Evolutionary conservation across 2,113 vertebrate genomes (phyloP), one percentile per base, ranked within the genome.

Genomic region (Loxodonta africana): DNA sequence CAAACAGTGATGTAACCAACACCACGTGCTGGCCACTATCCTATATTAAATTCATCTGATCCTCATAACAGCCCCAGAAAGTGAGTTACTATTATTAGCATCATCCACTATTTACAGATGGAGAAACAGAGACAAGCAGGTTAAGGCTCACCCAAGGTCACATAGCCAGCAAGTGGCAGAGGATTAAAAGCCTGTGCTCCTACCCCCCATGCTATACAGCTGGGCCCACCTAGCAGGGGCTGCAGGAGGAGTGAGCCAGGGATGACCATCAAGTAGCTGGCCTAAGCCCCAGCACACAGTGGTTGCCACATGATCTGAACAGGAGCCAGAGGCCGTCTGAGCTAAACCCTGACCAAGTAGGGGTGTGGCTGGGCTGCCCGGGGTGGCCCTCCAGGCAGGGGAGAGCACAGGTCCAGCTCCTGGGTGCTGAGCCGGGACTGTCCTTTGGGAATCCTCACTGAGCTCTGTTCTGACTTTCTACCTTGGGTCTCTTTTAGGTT

Each of bases 401-500:
- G 62, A 76, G 33, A 87, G 25, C 8, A 76, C 14, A 77, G 62
- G 37, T 80, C 71, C 25, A 20, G 51, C 67, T 88, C 77, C 37
- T 3, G 57, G 30, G 51, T 26, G 1, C 46, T 28, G 60, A 82
- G 46, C 51, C 6, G 3, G 76, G 81, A 65, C 65, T 71, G 71
- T 33, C 62, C 53, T 53, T 62, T 83, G 85, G 48, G 80, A 73
- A 77, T 44, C 57, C 30, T 48, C 18, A 8, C 1, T 9, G 71
- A 5, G 7, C 53, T 83, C 23, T 53, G 28, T 41, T 96, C 97
- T 98, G 90, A 99, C 84, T 91, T 91, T 92, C 97, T 74, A 63
- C 69, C 87, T 98, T 25, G 97, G 97, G 60, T 95, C 94, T 96
- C 92, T 98, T 74, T 0, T 95, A 99, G 99, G 98, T 98, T 97